Evolutionary conservation across 2,797 vertebrate genomes (phyloP), one percentile per base, ranked within the genome.

Genomic region (Tragelaphus oryx): DNA sequence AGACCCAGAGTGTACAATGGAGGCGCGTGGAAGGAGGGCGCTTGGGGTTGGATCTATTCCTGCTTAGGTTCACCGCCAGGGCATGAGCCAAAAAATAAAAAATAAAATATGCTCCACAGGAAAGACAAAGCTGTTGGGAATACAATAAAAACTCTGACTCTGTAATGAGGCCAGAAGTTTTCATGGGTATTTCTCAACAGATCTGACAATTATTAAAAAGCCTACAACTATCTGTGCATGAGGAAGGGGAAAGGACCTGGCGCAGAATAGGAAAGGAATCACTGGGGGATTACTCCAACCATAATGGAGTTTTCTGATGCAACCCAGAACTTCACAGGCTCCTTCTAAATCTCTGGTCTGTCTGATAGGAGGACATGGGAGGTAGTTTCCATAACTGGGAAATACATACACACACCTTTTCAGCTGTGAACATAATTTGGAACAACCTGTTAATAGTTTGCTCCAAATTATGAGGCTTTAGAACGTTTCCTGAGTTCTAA

Each of bases 1-100:
- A 76, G 26, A 79, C 96, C 85, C 83, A 79, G 96, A 93, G 74
- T 95, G 97, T 44, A 74, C 93, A 96, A 97, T 57, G 91, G 96
- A 96, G 95, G 88, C 11, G 5, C 3, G 1, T n/a, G 96, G 78
- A 52, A 48, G 75, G 71, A 24, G 71, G 79, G 95, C 74, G 17
- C n/a, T 20, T 80, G 59, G n/a, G 93, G 85, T 87, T 50, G 84
- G 85, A 52, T 78, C 57, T 59, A 89, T 48, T 26, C 96, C 94
- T 91, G 76, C 57, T 86, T 74, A 80, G 86, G 88, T 93, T 97
- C 95, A 79, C 97, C 87, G 98, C 96, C 96, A 95, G 90, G 94
- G 97, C 68, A 65, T 4, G 55, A 88, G 88, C 93, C 93, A 55
- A 93, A 76, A 28, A 62, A 60, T 41, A 54, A 6, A 28, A 59